These are phyloP conservation scores for Mythimna albipuncta DNA, from an alignment of 2,888 invertebrate genomes.

Conservation along the genomic window DNA sequence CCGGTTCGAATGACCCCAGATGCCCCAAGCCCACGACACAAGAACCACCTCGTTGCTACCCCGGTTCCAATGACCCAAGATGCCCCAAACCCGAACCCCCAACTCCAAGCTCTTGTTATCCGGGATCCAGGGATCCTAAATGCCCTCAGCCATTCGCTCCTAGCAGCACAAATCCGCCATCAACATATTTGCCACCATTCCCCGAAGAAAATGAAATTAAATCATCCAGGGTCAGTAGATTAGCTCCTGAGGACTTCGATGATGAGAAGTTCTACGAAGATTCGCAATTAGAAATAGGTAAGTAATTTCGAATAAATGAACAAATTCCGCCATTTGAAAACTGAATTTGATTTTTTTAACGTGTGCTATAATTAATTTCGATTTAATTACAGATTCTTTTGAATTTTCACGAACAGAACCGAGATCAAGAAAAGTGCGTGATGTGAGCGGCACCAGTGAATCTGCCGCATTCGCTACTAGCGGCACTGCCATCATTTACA, in stretches of 20 bases:
- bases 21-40: slow-evolving; percentile 70
- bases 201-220: slow-evolving; percentile 83
- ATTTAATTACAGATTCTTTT: slow-evolving; percentile 80
- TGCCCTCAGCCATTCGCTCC: slow-evolving; percentile 85
- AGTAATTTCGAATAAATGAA: slow-evolving; percentile 49
- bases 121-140: slow-evolving; percentile 82
- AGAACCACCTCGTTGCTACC: slow-evolving; percentile 65
- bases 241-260: slow-evolving; percentile 64
- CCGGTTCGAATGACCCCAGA: slow-evolving; percentile 61
- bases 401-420: slow-evolving; percentile 82
- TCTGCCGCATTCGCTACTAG: slow-evolving; percentile 64
- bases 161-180: slow-evolving; percentile 83
- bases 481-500: slow-evolving; percentile 67
- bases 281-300: slow-evolving; percentile 77
- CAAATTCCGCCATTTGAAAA: background rate
- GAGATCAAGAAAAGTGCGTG: slow-evolving; percentile 80
- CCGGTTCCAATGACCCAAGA: slow-evolving; percentile 74
- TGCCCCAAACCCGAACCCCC: slow-evolving; percentile 72
- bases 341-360: background rate
- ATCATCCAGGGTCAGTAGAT: slow-evolving; percentile 73
- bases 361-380: background rate
- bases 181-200: slow-evolving; percentile 87
- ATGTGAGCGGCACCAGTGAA: slow-evolving; percentile 71
- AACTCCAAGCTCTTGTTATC: slow-evolving; percentile 84
- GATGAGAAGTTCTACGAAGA: slow-evolving; percentile 78